Evolutionary conservation across 1,140 invertebrate genomes (phyloP), one percentile per base, ranked within the genome.

Genomic region (Hylaeus anthracinus): DNA sequence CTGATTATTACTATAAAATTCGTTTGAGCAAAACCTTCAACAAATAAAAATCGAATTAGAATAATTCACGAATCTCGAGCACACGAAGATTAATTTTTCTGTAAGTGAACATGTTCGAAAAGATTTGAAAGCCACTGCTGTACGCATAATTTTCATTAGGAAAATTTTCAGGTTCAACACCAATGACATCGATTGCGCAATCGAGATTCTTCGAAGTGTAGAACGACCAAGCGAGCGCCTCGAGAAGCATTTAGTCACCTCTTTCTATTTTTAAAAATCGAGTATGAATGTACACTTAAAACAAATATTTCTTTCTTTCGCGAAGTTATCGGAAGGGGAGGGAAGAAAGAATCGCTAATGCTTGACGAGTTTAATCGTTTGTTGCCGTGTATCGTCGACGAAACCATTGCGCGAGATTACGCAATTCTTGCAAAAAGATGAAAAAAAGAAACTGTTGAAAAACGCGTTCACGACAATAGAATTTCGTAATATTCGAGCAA

Each of bases 361-460:
- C 84, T 84, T 72, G 79, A 80, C 65, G 58, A 60, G 53, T 76
- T 86, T 79, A 79, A 75, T 65, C 71, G 84, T 78, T 87, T 55
- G 41, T 67, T 26, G 41, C 60, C 66, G 80, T 72, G 73, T 76
- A 67, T 63, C 69, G 63, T 64, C 67, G 41, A 84, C 71, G 60
- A 15, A 73, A 86, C 45, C 65, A 64, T 53, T 79, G 72, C 55
- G 67, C 65, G 56, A 74, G 63, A 60, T 69, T 55, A 45, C 53
- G 58, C 45, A 72, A 72, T 75, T 82, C 45, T 43, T 74, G 26
- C 10, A 0, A 15, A n/a, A 37, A 58, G 74, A 64, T 26, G 26
- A 63, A 73, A 71, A 43, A 64, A 77, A 26, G 48, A 80, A 69
- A 6, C 51, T n/a, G 45, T 1, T 58, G 60, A 63, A 60, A 60